A percentile compares a stretch with the other conserved stretches of the same genome.
Evolutionary conservation across 2,113 vertebrate genomes (phyloP).

Genomic region (Tychaedon coryphoeus): DNA sequence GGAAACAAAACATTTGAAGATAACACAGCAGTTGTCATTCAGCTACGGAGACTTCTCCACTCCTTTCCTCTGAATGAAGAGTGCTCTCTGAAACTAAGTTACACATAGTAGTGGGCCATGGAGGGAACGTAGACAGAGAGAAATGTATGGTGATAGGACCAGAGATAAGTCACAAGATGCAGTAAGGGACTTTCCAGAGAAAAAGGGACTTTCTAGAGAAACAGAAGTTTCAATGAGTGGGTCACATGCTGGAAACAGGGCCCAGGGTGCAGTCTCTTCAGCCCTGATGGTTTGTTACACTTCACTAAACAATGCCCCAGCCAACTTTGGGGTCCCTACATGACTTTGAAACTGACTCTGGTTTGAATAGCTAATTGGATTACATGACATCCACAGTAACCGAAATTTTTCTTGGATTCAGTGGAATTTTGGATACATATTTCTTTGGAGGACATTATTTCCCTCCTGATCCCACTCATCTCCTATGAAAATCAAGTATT

Average conservation of each 20-base stretch:
- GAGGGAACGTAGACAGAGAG: neutral
- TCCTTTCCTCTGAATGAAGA: neutral
- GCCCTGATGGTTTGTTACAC: neutral
- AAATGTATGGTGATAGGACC: fast-evolving
- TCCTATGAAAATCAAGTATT: neutral
- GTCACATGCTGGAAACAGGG: neutral
- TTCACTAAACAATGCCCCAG: neutral
- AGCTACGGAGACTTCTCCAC: neutral
- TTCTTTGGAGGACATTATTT: neutral
- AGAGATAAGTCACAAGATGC: neutral
- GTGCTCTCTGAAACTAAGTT: neutral
- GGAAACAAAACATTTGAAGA: neutral
- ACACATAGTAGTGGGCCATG: neutral
- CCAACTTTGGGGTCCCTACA: fast-evolving
- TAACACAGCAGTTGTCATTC: neutral
- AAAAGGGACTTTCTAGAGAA: too few species aligned
- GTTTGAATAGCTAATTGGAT: neutral
- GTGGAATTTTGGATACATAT: neutral
- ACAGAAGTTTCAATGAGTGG: neutral
- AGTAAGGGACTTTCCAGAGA: neutral
- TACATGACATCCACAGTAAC: neutral
- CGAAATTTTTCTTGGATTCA: neutral
- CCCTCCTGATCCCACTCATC: neutral
- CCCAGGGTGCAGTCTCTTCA: neutral
- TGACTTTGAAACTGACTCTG: neutral